Evolutionary conservation across 2,797 vertebrate species (phyloP), one percentile per base, ranked within the genome.

Genomic region (Hipposideros larvatus): DNA sequence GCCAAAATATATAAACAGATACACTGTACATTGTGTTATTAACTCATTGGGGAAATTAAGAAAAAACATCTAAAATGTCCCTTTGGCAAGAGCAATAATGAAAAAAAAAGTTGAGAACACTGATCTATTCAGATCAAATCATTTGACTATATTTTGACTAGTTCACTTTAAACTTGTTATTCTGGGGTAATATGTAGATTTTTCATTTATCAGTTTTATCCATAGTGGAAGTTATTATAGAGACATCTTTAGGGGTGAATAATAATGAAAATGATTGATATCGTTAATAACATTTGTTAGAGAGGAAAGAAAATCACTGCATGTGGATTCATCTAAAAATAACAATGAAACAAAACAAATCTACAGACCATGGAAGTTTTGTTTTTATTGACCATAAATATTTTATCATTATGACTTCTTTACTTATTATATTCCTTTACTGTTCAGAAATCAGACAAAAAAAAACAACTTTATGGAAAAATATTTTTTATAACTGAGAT

Each of bases 341-440:
- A 75, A 53, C 22, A 79, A 26, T 61, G 61, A 75, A 66, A 48
- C 28, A 77, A 84, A 87, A 9, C 21, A 87, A 61, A 95, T 48
- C 28, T n/a, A 31, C 2, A 86, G 18, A 77, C 28, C 24, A 57
- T 46, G 46, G 8, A 77, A 26, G 10, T 46, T 97, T 82, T 78
- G 14, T 75, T 73, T 89, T 95, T 86, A 85, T 83, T 89, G 34
- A 66, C 63, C 26, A 57, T 65, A 55, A 96, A 63, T 73, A 19
- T 80, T 74, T 96, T 68, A 87, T 63, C n/a, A 90, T 74, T 34
- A 80, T 77, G 5, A 91, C 89, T 90, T 84, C 37, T 73, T 83
- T 65, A 89, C 74, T 87, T 55, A 82, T 86, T 91, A 82, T 13
- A 37, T 57, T 87, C 88, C 51, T 71, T 87, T 84, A 89, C 22